Percentiles rank a stretch among this genome's conserved stretches.
Conservation (phyloP, 2,113 vertebrate genomes). For the Panthera leo region DNA sequence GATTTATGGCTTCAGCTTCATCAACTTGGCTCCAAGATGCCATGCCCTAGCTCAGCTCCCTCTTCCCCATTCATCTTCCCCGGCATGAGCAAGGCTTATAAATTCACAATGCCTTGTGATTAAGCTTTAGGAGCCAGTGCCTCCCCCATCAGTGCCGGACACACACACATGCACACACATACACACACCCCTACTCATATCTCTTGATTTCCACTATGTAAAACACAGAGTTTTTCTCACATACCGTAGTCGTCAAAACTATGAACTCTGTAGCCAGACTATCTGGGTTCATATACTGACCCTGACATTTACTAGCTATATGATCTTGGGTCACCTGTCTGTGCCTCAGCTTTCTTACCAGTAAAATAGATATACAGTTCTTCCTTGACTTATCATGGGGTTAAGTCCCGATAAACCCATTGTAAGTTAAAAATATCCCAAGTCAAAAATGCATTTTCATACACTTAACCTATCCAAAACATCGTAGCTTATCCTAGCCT, state of each 20-base stretch:
- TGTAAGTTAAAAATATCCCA: neutral
- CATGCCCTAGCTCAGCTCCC: neutral
- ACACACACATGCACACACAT: neutral
- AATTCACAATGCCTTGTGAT: conserved; percentile 36
- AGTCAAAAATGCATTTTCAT: neutral
- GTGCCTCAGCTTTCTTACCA: neutral
- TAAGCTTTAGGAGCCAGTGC: neutral
- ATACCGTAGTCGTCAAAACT: neutral
- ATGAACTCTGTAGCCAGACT: neutral
- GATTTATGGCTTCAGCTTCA: conserved; percentile 3
- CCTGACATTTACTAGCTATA: neutral
- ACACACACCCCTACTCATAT: neutral
- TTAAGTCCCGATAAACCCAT: neutral
- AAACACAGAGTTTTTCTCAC: neutral
- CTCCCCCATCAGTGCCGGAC: neutral
- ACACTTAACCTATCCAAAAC: neutral
- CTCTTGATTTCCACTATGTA: neutral
- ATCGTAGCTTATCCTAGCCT: neutral
- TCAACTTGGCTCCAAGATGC: neutral
- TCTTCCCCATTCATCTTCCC: neutral
- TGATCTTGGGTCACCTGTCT: neutral
- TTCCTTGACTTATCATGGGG: neutral
- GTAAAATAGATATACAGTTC: neutral
- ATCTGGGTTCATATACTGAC: neutral
- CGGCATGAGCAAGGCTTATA: neutral